Base-by-base conservation (phyloP, 2,888 invertebrate species). In the Eustalomyia histrio region DNA sequence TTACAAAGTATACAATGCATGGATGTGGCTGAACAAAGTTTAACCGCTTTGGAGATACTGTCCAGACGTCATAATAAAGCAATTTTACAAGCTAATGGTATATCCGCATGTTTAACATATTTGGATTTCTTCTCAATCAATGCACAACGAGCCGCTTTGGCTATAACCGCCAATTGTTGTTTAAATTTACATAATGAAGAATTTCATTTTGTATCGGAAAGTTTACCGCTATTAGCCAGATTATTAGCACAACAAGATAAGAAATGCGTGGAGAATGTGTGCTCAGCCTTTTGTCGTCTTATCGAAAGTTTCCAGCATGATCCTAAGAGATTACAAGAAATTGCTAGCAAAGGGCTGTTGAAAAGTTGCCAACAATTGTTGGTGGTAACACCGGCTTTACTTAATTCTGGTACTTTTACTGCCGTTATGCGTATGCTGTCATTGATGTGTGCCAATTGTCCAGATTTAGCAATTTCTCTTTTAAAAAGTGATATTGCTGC, bases 81-180 rank as follows among this genome's bases (percentile, higher is more conserved):
- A 53, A 99, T 99, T 85, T 91, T 99, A 80, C 96, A 97, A 90
- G 97, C 97, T 83, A 94, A 97, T 84, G 99, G 99, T 35, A 98
- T 99, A 3, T 95, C 97, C 6, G 97, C 99, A 2, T 99, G 99
- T 90, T 93, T 99, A 84, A 98, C 96, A 87, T 99, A 97, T 90
- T 92, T 99, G 89, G 99, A 99, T 90, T 99, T 99, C 93, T 99
- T 99, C 92, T 98, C 99, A 60, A 98, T 99, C 87, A 97, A 97
- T 88, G 99, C 99, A 14, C 99, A 99, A 91, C 94, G 99, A 43
- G 96, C 98, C 58, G 99, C 99, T 2, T 92, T 99, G 72, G 96
- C 97, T 24, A 97, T 99, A 84, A 98, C 99, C 0, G 98, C 99
- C 74, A 99, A 99, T 91, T 99, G 99, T 91, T 99, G 98, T 90